Evolutionary conservation across 2,797 vertebrate species (phyloP), one percentile per base, ranked within the genome.

Genomic region (Sebastes alutus): DNA sequence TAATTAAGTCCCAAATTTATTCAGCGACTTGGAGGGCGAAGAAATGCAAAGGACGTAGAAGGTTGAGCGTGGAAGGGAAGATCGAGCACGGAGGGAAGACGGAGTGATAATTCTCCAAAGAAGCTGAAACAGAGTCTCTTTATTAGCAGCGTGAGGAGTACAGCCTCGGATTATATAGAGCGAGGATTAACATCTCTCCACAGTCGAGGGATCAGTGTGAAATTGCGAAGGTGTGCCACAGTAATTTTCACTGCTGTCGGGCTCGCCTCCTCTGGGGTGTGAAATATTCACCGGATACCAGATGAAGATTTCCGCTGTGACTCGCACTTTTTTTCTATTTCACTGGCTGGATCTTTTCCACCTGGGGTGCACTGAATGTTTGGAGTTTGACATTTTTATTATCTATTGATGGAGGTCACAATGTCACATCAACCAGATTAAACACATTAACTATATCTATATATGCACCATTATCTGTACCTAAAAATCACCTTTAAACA

Each of bases 1-100:
- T 85, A 90, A 93, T 93, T 91, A 93, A 75, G 27, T 68, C 74
- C 56, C 58, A 86, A 82, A 92, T 89, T 56, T 88, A 88, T 91
- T 88, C 91, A 86, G 61, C 62, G 71, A 70, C 68, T 85, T 65
- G 18, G 81, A 78, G 80, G 74, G 75, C 63, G 85, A 72, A 78
- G 68, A 77, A 82, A 87, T 55, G 58, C 70, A 84, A 81, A 92
- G 86, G 85, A 90, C 82, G 58, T 3, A 7, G 81, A 87, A 88
- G 82, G 89, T 85, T 84, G 78, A 87, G 72, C 10, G 29, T 68
- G 52, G 56, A 81, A 46, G 33, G 71, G 46, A 49, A 68, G 67
- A 61, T 56, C 0, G 23, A 77, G 58, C 23, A 16, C 4, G 29
- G 38, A 61, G 30, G 23, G 23, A 74, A 65, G 68, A 61, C 3